A percentile compares a stretch with the other conserved stretches of the same genome.
phyloP scores from a whole-genome alignment of 2,113 vertebrate species.

The Lycocorax pyrrhopterus region DNA sequence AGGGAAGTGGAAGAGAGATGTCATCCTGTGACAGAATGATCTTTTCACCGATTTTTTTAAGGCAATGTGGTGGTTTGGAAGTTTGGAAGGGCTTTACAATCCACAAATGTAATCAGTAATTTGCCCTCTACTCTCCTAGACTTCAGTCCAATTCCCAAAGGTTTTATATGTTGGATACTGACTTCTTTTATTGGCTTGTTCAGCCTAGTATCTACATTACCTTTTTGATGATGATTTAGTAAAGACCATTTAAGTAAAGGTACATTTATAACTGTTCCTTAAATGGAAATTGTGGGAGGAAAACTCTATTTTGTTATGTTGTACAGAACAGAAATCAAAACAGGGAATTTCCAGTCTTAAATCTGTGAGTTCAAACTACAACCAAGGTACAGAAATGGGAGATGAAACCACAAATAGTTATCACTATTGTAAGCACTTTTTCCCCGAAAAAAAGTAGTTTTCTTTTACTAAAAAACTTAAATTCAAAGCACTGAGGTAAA shows the following conservation, averaged over 20 bases:
- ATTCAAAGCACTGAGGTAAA: slow-evolving; percentile 78
- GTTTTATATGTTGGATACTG: neutral
- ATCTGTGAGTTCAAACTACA: neutral
- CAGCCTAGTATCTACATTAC: neutral
- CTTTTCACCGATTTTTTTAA: neutral
- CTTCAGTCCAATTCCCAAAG: neutral
- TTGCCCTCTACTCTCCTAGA: neutral
- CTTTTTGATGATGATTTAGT: neutral
- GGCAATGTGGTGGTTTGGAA: too few species aligned
- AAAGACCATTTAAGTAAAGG: neutral
- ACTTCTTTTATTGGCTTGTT: neutral
- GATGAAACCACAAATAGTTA: neutral
- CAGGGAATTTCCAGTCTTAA: neutral
- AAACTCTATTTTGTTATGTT: neutral
- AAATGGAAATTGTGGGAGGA: neutral
- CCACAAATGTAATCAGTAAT: neutral
- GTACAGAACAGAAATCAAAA: neutral
- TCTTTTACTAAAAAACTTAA: slow-evolving; percentile 73
- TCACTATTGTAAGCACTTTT: slow-evolving; percentile 66
- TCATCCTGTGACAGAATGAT: neutral
- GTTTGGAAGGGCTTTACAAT: neutral
- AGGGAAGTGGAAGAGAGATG: neutral
- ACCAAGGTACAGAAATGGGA: neutral
- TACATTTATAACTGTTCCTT: neutral
- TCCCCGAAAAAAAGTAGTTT: neutral